Conservation (phyloP, 2,113 vertebrate genomes). For the Chauna torquata region DNA sequence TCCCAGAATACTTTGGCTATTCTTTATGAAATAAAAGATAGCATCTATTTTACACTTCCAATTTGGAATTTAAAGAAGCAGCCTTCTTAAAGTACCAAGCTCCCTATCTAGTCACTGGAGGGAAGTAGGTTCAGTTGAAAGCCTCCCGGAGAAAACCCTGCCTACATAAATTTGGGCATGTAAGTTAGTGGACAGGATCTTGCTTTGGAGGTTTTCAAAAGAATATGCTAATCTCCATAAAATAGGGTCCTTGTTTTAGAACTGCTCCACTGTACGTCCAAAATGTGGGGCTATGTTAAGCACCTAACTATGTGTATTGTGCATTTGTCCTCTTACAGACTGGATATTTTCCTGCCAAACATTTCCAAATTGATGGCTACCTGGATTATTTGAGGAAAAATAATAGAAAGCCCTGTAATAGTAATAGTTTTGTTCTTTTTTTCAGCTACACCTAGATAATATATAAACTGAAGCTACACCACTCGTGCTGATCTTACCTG, state of each 20-base stretch:
- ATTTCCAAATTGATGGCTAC: not conserved
- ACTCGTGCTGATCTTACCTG: not conserved
- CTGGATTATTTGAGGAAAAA: not conserved
- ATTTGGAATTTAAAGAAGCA: not conserved
- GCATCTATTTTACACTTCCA: not conserved
- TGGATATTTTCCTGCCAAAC: not conserved
- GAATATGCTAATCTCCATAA: not conserved
- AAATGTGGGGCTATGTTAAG: not conserved
- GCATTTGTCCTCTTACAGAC: not conserved
- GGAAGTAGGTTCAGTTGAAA: not conserved
- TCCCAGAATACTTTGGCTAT: not conserved
- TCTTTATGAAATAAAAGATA: not conserved
- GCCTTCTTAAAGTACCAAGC: not conserved
- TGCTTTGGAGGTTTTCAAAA: not conserved
- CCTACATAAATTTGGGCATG: accelerated
- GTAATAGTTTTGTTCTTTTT: not conserved
- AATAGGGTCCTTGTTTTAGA: not conserved
- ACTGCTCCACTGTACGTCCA: not conserved
- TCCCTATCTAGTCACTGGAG: not conserved
- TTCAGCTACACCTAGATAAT: not conserved
- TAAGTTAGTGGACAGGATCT: not conserved
- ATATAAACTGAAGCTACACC: not conserved
- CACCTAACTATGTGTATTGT: not conserved
- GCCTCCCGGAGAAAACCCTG: not conserved
- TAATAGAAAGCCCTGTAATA: not conserved